Conservation (phyloP, 1,140 invertebrate species). For the Brachionus rubens region DNA sequence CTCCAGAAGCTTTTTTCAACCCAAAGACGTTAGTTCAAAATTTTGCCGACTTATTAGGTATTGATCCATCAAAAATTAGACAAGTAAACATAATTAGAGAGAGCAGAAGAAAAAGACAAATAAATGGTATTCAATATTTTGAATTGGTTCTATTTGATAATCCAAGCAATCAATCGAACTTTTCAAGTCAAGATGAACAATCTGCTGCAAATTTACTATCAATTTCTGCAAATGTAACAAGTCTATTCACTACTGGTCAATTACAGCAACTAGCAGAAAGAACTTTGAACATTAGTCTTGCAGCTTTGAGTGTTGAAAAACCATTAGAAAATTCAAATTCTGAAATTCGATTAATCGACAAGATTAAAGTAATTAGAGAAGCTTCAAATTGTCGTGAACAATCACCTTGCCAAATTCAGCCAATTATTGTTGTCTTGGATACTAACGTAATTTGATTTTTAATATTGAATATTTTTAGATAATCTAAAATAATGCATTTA, state of each 20-base stretch:
- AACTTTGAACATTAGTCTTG: not conserved
- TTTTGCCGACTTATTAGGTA: constrained; percentile 37
- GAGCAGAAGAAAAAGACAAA: constrained; percentile 11
- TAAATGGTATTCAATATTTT: not conserved
- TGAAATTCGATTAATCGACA: constrained; percentile 24
- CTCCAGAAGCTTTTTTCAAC: constrained; percentile 1
- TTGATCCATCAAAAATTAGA: constrained; percentile 28
- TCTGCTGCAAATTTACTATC: not conserved
- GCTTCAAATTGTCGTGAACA: constrained; percentile 17
- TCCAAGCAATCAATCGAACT: not conserved
- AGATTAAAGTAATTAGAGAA: not conserved
- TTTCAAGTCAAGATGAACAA: not conserved
- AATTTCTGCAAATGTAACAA: constrained; percentile 3
- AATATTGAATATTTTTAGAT: not conserved
- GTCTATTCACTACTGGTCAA: constrained; percentile 18
- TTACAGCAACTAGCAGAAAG: constrained; percentile 26
- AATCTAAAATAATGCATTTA: not conserved
- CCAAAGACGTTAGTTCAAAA: constrained; percentile 4
- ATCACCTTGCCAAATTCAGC: constrained; percentile 36
- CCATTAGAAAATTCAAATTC: not conserved
- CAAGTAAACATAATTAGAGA: constrained; percentile 30
- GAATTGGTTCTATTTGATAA: constrained; percentile 27
- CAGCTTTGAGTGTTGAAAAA: not conserved
- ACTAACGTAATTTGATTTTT: constrained; percentile 14
- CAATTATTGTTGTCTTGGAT: constrained; percentile 11